Evolutionary conservation across 2,113 vertebrate genomes (phyloP), one percentile per base, ranked within the genome.

Genomic region (Alouatta palliata): DNA sequence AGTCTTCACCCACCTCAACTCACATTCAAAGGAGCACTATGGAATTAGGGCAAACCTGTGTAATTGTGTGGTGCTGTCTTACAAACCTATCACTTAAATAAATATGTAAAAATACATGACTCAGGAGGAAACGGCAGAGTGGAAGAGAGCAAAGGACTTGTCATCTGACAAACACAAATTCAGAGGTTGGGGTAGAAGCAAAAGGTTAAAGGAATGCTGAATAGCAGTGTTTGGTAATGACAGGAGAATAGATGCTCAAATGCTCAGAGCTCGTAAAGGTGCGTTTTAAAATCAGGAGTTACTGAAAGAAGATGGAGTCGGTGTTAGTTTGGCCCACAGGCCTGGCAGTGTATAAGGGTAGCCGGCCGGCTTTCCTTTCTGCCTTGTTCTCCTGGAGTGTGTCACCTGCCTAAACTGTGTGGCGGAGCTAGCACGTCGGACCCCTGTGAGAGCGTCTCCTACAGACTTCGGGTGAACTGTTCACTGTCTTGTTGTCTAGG

Each of bases 401-500:
- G 80, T 17, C 37, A 54, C 83, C 40, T 45, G 37, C 52, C 3
- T 13, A 12, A 56, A 23, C 16, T 30, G n/a, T 1, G 5, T 8
- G n/a, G 11, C 35, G 11, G 90, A 37, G 52, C 66, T 8, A 43
- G 79, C n/a, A 11, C 0, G 1, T 9, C 8, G 6, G 25, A 9
- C 30, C 35, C 32, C 77, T 6, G 49, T 45, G 56, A 1, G 11
- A 49, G 21, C 35, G 1, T 19, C 54, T 84, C 66, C 16, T 32
- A 25, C 1, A 77, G 76, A 56, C 93, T 40, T 25, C 11, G n/a
- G 16, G 56, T 97, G 81, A 95, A 25, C 6, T 73, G 21, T 64
- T 85, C 40, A 13, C 82, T 97, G 47, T 98, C 86, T 96, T 95
- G n/a, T 96, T 58, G 58, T 98, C 16, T 77, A 99, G 99, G 99